Evolutionary conservation across 2,797 vertebrate genomes (phyloP).

Genomic region (Sebastes iracundus): DNA sequence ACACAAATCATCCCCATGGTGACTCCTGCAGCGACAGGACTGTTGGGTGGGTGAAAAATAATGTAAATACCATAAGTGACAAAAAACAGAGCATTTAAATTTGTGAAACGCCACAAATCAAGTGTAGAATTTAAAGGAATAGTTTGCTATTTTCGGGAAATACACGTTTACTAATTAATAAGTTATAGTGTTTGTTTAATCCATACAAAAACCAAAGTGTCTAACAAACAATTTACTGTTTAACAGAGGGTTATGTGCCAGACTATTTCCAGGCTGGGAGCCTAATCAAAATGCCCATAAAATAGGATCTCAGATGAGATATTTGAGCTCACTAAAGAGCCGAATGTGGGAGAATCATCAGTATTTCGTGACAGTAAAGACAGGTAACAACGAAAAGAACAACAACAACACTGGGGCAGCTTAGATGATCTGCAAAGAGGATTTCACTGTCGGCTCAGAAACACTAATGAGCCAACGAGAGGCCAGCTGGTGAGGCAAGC

Average conservation of each 20-base stretch:
- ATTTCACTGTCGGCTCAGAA: conserved; percentile 8
- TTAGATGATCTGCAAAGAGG: conserved; percentile 11
- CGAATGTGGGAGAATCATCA: not conserved
- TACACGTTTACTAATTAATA: not conserved
- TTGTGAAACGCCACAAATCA: not conserved
- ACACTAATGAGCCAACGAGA: conserved; percentile 19
- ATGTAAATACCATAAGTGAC: not conserved
- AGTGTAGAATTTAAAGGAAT: not conserved
- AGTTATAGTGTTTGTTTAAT: not conserved
- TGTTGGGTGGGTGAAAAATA: not conserved
- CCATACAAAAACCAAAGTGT: not conserved
- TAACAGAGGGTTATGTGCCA: not conserved
- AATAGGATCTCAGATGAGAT: not conserved
- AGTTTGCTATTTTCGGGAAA: not conserved
- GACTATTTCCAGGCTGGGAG: not conserved
- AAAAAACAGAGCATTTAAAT: not conserved
- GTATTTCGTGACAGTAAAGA: not conserved
- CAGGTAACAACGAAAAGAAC: not conserved
- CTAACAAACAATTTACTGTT: not conserved
- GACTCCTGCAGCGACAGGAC: not conserved
- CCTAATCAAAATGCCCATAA: not conserved
- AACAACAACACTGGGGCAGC: not conserved
- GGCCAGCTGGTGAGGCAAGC: conserved; percentile 22
- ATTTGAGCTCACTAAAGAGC: not conserved
- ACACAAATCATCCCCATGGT: not conserved